Evolutionary conservation across 1,140 invertebrate species (phyloP).

Genomic region (Brachionus paranguensis): DNA sequence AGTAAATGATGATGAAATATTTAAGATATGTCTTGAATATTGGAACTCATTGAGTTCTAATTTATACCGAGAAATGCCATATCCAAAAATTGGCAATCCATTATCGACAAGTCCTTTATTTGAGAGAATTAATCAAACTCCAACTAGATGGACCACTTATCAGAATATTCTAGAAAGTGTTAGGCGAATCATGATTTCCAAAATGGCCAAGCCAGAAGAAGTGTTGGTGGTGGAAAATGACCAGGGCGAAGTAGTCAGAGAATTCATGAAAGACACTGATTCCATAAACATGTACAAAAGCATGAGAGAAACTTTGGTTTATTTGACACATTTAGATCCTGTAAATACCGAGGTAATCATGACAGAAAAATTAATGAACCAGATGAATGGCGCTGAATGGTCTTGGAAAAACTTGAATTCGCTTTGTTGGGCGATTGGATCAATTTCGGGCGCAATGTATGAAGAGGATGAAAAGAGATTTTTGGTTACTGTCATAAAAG

Average conservation of each 20-base stretch:
- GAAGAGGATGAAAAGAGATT: slow-evolving; percentile 99
- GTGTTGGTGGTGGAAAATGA: slow-evolving; percentile 99
- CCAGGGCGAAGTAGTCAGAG: slow-evolving; percentile 96
- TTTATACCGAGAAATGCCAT: slow-evolving; percentile 55
- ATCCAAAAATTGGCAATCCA: slow-evolving; percentile 42
- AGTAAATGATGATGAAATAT: slow-evolving; percentile 98
- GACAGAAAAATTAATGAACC: slow-evolving; percentile 96
- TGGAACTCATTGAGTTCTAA: slow-evolving; percentile 89
- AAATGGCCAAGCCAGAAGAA: slow-evolving; percentile 99
- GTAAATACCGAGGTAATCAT: slow-evolving; percentile 95
- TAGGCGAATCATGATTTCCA: slow-evolving; percentile 93
- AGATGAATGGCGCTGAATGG: slow-evolving; percentile 98
- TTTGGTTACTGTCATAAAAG: slow-evolving; percentile 97
- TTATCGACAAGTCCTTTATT: slow-evolving; percentile 39
- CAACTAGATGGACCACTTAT: slow-evolving; percentile 1
- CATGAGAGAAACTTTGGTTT: slow-evolving; percentile 82
- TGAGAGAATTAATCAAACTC: slow-evolving; percentile 42
- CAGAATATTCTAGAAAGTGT: slow-evolving; percentile 58
- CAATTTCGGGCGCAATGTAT: slow-evolving; percentile 95
- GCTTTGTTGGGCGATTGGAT: slow-evolving; percentile 97
- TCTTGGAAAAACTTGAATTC: slow-evolving; percentile 99
- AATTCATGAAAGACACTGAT: slow-evolving; percentile 99
- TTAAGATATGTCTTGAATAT: slow-evolving; percentile 98
- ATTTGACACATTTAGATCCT: slow-evolving; percentile 81
- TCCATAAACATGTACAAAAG: slow-evolving; percentile 99